Conservation (phyloP, 2,888 invertebrate species). For the Empis stercorea region DNA sequence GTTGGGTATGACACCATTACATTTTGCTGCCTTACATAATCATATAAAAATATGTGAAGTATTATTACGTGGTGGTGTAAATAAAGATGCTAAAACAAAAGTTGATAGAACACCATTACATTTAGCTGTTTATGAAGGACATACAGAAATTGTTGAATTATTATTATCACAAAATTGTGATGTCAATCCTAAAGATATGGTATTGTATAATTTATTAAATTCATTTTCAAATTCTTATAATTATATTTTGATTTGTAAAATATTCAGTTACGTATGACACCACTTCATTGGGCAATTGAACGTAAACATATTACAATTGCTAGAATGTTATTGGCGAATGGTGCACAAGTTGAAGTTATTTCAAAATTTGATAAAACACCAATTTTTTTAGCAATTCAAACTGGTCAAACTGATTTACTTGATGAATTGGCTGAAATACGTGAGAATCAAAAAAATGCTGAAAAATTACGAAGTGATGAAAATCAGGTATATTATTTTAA, state of each 20-base stretch:
- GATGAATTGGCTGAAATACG: slow-evolving; percentile 41
- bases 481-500: not conserved
- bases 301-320: slow-evolving; percentile 60
- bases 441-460: slow-evolving; percentile 22
- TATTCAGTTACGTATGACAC: slow-evolving; percentile 69
- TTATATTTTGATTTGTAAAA: not conserved
- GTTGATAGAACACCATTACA: slow-evolving; percentile 86
- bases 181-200: slow-evolving; percentile 66
- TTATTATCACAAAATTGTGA: slow-evolving; percentile 57
- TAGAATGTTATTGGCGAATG: slow-evolving; percentile 53
- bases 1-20: slow-evolving; percentile 82
- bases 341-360: slow-evolving; percentile 52
- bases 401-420: slow-evolving; percentile 47
- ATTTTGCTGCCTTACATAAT: slow-evolving; percentile 74
- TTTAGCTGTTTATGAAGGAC: slow-evolving; percentile 75
- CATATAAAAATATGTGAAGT: slow-evolving; percentile 66
- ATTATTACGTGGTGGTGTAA: slow-evolving; percentile 72
- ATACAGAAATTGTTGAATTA: slow-evolving; percentile 56
- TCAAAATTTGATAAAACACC: slow-evolving; percentile 67
- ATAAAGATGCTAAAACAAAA: slow-evolving; percentile 80
- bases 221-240: slow-evolving; percentile 1
- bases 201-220: slow-evolving; percentile 29
- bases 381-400: slow-evolving; percentile 51
- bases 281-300: slow-evolving; percentile 89
- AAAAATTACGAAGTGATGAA: not conserved